Base-by-base conservation (phyloP, 2,113 vertebrate species). In the Thunnus maccoyii region DNA sequence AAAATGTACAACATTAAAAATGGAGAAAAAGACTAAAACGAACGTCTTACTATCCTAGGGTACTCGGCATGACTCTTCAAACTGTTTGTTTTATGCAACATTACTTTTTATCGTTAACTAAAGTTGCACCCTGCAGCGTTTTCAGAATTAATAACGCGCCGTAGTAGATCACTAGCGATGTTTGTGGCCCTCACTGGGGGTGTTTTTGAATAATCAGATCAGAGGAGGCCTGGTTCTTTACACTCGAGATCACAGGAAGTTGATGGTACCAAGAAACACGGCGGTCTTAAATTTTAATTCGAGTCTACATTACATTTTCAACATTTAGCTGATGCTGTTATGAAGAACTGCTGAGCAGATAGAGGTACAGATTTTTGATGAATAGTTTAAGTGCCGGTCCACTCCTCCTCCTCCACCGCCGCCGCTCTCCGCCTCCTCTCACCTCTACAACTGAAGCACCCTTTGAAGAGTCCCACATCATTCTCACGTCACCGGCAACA, bases 401-500 rank as follows among this genome's bases (percentile, higher is more conserved):
- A 3, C 22, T 32, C 22, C 22, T 22, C 22, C 22, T 22, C 22
- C 22, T 22, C 22, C 22, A 1, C 22, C 22, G 22, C 54, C 12
- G 32, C 69, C 55, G 73, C 32, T 61, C 9, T 52, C 47, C 6
- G 3, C 63, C 15, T 44, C 20, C 13, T 60, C 5, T 41, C 63
- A 20, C 56, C 55, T 83, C 41, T 9, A 60, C 16, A 17, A 48
- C 12, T 36, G 27, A 55, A 56, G 76, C 25, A 5, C 22, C 25
- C 25, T 0, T 5, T 12, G 57, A 64, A 44, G 56, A 69, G 61
- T 10, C 2, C 20, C 63, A 1, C 84, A 68, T 80, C 88, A 11
- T 72, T 51, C 41, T 67, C 82, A 65, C 85, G 71, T 90, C 86
- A 94, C 44, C 57, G 90, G 64, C 92, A 91, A 84, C 36, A 92